phyloP scores from a whole-genome alignment of 1,140 invertebrate genomes.

The Argopecten irradians region DNA sequence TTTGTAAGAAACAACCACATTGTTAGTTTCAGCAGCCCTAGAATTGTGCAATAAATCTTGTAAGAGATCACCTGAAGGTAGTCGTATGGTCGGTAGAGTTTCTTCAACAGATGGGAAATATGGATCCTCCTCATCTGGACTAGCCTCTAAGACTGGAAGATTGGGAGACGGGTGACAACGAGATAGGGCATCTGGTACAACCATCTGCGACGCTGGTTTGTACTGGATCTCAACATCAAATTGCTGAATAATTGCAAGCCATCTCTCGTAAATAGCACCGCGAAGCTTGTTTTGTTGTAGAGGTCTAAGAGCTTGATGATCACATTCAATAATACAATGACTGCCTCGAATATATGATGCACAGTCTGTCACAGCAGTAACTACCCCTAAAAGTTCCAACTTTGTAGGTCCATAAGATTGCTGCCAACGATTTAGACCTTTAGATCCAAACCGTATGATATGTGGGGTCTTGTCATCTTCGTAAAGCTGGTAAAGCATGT shows the following conservation, averaged over 20 bases:
- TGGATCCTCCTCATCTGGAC: constrained; percentile 27
- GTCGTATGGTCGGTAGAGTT: no score
- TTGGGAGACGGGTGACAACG: not conserved
- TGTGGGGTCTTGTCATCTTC: no score
- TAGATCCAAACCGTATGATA: no score
- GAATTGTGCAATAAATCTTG: no score
- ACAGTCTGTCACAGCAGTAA: constrained; percentile 16
- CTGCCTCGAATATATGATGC: constrained; percentile 28
- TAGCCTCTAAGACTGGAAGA: not conserved
- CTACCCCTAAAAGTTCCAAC: constrained; percentile 39
- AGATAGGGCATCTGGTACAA: not conserved
- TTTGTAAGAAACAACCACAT: no score
- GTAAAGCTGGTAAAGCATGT: no score
- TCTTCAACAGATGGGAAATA: no score
- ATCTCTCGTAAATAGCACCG: constrained; percentile 45
- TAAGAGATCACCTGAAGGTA: no score
- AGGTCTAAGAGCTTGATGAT: constrained; percentile 37
- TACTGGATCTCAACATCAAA: constrained; percentile 7
- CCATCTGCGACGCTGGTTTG: no score
- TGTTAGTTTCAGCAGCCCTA: no score
- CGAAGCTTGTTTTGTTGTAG: constrained; percentile 31
- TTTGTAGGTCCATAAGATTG: constrained; percentile 42
- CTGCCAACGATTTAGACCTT: constrained; percentile 22
- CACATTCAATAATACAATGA: constrained; percentile 30
- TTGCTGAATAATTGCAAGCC: constrained; percentile 28